Conservation (phyloP, 2,888 invertebrate species). For the Trypoxylon attenuatum region DNA sequence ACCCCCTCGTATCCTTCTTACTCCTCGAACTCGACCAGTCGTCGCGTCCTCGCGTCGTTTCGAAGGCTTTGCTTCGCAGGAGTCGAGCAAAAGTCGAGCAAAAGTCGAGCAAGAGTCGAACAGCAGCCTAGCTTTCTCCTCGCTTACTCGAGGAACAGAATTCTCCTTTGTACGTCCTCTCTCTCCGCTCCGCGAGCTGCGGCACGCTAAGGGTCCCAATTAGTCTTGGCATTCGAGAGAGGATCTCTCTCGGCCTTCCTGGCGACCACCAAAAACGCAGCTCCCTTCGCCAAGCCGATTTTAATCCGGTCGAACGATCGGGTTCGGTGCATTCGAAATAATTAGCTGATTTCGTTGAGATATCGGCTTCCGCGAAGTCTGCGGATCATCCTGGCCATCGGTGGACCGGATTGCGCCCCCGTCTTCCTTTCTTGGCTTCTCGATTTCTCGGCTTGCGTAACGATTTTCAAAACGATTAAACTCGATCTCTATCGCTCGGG, state of each 20-base stretch:
- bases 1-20: slow-evolving; percentile 26
- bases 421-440: too few relatives aligned
- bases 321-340: slow-evolving; percentile 73
- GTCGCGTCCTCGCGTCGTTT: slow-evolving; percentile 19
- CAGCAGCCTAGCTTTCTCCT: not conserved
- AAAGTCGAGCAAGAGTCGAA: too few relatives aligned
- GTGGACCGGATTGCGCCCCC: too few relatives aligned
- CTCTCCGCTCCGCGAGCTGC: slow-evolving; percentile 8
- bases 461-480: not conserved
- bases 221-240: slow-evolving; percentile 73
- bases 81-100: too few relatives aligned
- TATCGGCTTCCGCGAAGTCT: slow-evolving; percentile 60
- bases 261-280: slow-evolving; percentile 65
- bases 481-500: not conserved
- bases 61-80: not conserved
- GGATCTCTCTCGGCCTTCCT: slow-evolving; percentile 61
- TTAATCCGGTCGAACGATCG: slow-evolving; percentile 69
- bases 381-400: slow-evolving; percentile 40
- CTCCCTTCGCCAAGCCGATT: slow-evolving; percentile 54
- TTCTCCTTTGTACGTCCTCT: slow-evolving; percentile 41
- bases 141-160: slow-evolving; percentile 8
- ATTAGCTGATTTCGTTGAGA: slow-evolving; percentile 73
- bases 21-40: slow-evolving; percentile 9
- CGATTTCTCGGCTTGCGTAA: slow-evolving; percentile 16
- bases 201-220: slow-evolving; percentile 68